Evolutionary conservation across 2,113 vertebrate species (phyloP), one percentile per base, ranked within the genome.

Genomic region (Macaca nemestrina): DNA sequence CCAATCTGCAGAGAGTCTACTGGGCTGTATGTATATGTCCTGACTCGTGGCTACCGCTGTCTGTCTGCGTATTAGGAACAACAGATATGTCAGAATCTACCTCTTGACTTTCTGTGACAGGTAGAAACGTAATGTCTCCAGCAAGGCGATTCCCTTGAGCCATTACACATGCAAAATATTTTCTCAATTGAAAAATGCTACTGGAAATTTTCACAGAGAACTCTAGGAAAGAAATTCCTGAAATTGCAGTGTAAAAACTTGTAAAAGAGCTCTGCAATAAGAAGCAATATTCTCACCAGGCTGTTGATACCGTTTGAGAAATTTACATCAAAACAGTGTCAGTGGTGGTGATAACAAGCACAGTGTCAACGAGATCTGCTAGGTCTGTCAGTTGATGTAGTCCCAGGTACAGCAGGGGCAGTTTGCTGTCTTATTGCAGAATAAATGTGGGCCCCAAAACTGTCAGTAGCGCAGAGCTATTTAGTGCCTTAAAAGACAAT

Each of bases 121-220:
- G 81, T 97, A 88, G 82, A 96, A 67, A 73, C 64, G 32, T 81
- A 97, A 93, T 97, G 88, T 96, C 59, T 93, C 64, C 72, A 93
- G 80, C 0, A 0, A 93, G 40, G 64, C 75, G 78, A 95, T 95
- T 97, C 97, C 94, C 95, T 82, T 85, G 92, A 97, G 97, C 45
- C 90, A 95, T 97, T 93, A 92, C 27, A 81, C 59, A 97, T 98
- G 94, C 90, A 94, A 97, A 97, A 72, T 96, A 95, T 85, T 88
- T 85, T 79, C 70, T 93, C 94, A 61, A 32, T 73, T 95, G 81
- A 88, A 92, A 97, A 97, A 88, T 35, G 9, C 35, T 73, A 81
- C 68, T 93, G 93, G 67, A 97, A 32, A 78, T 93, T 96, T 93
- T 98, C 92, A 88, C 80, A 81, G 92, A 72, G 73, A 93, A 88